Evolutionary conservation across 2,113 vertebrate genomes (phyloP), one percentile per base, ranked within the genome.

Genomic region (Elachura formosa): DNA sequence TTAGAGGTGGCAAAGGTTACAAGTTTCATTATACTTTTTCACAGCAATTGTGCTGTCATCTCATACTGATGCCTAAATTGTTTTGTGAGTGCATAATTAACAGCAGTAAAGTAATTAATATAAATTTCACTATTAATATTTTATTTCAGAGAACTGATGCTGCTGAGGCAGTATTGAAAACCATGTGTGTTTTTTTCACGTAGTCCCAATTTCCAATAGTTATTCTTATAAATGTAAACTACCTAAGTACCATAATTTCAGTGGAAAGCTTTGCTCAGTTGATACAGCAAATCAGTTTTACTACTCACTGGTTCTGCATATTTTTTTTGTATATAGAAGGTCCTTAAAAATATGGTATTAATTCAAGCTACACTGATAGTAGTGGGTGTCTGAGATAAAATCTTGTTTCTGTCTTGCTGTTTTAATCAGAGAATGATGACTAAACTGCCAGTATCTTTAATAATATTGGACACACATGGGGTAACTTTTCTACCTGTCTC

Each of bases 11-110:
- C 41, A 90, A 85, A 93, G 74, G 61, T 88, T 86, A n/a, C 31
- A 36, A 82, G 58, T 92, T 94, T 69, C 25, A 48, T 96, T 96
- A n/a, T 20, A 76, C 66, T 95, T 94, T 89, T 77, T 73, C n/a
- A 33, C 28, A 51, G 43, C 63, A 71, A 41, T 62, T 80, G 38
- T 85, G 38, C 41, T 67, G 40, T 62, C n/a, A 45, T 72, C 67
- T 90, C 48, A 38, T 75, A 45, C 28, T 48, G 29, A 66, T 75
- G 21, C 79, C 46, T 83, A 49, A 76, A 71, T 67, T 49, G 78
- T 83, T 89, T 74, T 62, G 6, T n/a, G 80, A 58, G 8, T 67
- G 11, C 51, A 21, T 84, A 90, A 87, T 73, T 80, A 83, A 61
- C 51, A 82, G 16, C 29, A 58, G 36, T 77, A 45, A 90, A 78